Evolutionary conservation across 2,797 vertebrate genomes (phyloP).

Genomic region (Peromyscus aztecus): DNA sequence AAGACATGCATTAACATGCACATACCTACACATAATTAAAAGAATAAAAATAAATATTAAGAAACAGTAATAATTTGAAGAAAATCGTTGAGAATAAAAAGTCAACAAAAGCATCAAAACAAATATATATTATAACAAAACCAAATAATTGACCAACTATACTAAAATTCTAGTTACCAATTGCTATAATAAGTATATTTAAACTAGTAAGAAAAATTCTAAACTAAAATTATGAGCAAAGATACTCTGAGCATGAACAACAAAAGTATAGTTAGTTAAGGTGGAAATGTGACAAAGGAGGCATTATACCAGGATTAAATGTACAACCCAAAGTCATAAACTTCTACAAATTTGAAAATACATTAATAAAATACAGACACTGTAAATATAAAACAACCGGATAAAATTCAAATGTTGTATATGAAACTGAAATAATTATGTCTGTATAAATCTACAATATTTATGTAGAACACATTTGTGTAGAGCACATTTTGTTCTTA

Average conservation of each 20-base stretch:
- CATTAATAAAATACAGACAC: not conserved
- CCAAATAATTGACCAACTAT: not conserved
- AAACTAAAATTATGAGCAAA: not conserved
- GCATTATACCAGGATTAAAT: not conserved
- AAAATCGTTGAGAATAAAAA: not conserved
- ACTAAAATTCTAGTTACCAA: not conserved
- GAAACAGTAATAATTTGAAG: not conserved
- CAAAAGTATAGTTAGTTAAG: not conserved
- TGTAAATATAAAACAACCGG: not conserved
- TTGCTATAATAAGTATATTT: not conserved
- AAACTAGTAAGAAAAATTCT: not conserved
- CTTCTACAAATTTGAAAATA: not conserved
- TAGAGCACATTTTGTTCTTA: not conserved
- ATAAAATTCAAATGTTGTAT: not conserved
- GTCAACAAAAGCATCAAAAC: not conserved
- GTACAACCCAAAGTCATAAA: not conserved
- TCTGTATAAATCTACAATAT: not conserved
- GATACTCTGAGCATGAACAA: not conserved
- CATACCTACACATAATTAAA: not conserved
- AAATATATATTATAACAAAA: not conserved
- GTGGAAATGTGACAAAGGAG: not conserved
- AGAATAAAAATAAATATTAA: not conserved
- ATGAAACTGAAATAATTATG: not conserved
- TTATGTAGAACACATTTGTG: not conserved
- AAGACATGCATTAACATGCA: not conserved